phyloP scores from a whole-genome alignment of 2,113 vertebrate species.

The Edolisoma coerulescens region DNA sequence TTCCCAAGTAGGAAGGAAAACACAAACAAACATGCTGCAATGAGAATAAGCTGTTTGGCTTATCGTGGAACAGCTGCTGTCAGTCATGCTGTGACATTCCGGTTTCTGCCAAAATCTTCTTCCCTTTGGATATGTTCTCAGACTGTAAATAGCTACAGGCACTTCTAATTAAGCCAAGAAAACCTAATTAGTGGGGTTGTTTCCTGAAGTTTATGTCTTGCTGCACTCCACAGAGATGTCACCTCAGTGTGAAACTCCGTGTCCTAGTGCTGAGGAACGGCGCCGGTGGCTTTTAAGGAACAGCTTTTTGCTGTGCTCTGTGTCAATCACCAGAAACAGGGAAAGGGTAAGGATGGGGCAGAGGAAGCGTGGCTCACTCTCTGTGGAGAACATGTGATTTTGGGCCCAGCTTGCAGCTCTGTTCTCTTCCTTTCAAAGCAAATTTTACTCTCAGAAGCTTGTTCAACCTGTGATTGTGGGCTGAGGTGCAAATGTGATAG shows the following conservation, averaged over 20 bases:
- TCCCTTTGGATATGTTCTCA: not conserved
- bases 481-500: not conserved
- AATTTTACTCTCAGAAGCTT: not conserved
- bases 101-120: constrained; percentile 1
- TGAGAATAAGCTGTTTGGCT: not conserved
- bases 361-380: not conserved
- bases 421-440: fast-evolving
- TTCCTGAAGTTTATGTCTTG: constrained; percentile 30
- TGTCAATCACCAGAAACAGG: not conserved
- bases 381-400: fast-evolving
- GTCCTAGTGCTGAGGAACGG: not conserved
- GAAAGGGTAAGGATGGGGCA: not conserved
- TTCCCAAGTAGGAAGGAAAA: not conserved
- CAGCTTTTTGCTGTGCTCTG: not conserved
- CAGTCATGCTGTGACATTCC: constrained; percentile 1
- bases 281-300: fast-evolving
- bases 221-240: not conserved
- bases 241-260: not conserved
- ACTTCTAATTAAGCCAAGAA: constrained; percentile 41
- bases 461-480: not conserved
- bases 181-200: constrained; percentile 38
- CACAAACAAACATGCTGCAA: not conserved
- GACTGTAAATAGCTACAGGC: constrained; percentile 27
- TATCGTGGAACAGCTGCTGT: not conserved
- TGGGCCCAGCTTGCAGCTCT: not conserved